Evolutionary conservation across 2,888 invertebrate genomes (phyloP), one percentile per base, ranked within the genome.

Genomic region (Macaria liturata): DNA sequence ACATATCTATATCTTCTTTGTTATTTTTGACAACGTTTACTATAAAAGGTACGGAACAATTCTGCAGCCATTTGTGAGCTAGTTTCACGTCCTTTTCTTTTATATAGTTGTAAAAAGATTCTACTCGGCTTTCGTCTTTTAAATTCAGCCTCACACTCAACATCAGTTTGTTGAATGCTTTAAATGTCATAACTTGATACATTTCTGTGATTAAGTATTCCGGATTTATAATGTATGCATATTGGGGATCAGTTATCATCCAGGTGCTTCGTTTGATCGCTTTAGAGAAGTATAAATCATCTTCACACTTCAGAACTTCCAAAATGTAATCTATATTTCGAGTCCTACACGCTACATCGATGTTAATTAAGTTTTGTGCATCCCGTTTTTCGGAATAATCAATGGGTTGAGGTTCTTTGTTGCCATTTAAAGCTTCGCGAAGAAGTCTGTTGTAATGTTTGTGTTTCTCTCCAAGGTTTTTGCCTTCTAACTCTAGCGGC

Each of bases 201-300:
- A 88, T 66, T 43, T 77, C 57, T 4, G 68, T 64, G 53, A 80
- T 61, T 4, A 88, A 66, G 64, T 83, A 79, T 40, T 80, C 64
- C 5, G 87, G 85, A 58, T 88, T 86, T 49, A 88, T 74, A 46
- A 87, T 76, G 61, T 83, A 64, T 4, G 75, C 75, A 58, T 84
- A 83, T 52, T 80, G 65, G 7, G 68, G 62, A 32, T 87, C 83
- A 3, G 76, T 83, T 43, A 88, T 71, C n/a, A 87, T 63, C 87
- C 87, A 87, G 9, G 69, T 62, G 47, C 77, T 75, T 49, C 71
- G 68, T 58, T 82, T 86, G 46, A 88, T 78, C n/a, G 78, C 84
- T 66, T 78, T 75, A 6, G 85, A 78, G 3, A 81, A 78, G 56
- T 81, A 84, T 40, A 88, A 64, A 72, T 80, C 75, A 53, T 84